Base-by-base conservation (phyloP, 2,113 vertebrate genomes). In the Coreoperca whiteheadi region DNA sequence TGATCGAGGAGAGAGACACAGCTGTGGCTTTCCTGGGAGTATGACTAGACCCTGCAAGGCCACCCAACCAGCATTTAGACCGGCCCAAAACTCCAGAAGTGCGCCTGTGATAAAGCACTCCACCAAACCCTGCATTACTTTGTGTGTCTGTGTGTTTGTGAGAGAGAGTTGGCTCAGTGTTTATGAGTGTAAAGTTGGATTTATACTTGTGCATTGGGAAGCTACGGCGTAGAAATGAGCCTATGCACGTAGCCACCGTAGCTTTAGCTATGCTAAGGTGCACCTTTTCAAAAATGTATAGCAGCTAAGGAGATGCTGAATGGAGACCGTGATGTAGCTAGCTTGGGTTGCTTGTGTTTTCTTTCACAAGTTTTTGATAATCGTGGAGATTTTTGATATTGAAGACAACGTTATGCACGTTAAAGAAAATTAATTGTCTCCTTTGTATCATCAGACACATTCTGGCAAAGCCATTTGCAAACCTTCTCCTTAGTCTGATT, bases 1-100 rank as follows among this genome's bases (percentile, higher is more conserved):
- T 99, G 79, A 73, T 95, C 9, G 97, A 99, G 81, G 98, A 99
- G 93, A 97, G 97, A 81, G 96, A 99, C 88, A 97, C 95, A 14
- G 98, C 98, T n/a, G 92, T 97, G 88, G 84, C 97, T 84, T 98
- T 98, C 95, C 94, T 99, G 48, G 92, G 92, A 37, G 96, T 94
- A 75, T 99, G 96, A 99, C 96, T 96, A 94, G 11, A 88, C 54
- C 37, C 74, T 1, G 65, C 81, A 32, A 66, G 66, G 50, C 84
- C 92, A 48, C 88, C 67, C 63, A n/a, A 68, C 69, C 88, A 73
- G 74, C 87, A 90, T 70, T 81, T 91, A 85, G 94, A 93, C 85
- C 28, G 87, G 72, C 93, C 96, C 80, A 94, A 95, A 91, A 94
- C 94, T 79, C 97, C 96, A 91, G 92, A 92, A 76, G 95, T 97